Conservation (phyloP, 2,888 invertebrate genomes). For the Cecidostiba fungosa region DNA sequence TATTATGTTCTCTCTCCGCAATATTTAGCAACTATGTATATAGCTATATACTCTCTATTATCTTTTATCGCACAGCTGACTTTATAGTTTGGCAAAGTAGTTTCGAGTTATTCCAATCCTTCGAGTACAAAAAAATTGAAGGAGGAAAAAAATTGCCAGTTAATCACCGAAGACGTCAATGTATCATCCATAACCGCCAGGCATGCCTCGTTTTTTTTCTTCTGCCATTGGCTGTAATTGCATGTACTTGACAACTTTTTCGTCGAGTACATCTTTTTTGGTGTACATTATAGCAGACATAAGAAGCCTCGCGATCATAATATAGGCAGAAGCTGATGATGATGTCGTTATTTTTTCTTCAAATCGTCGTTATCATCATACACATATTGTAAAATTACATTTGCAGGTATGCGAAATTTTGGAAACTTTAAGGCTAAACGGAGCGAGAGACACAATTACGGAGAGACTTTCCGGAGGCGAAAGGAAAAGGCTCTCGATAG, state of each 20-base stretch:
- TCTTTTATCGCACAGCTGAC: too few relatives aligned
- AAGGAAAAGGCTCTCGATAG: constrained; percentile 95
- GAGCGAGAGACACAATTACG: constrained; percentile 88
- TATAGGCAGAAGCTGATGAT: too few relatives aligned
- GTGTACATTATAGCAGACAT: background rate
- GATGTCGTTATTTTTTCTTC: too few relatives aligned
- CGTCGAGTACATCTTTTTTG: background rate
- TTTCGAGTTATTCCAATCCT: too few relatives aligned
- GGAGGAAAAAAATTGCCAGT: background rate
- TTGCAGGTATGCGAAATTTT: constrained; percentile 93
- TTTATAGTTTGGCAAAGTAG: too few relatives aligned
- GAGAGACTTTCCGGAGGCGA: constrained; percentile 94
- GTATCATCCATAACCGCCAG: background rate
- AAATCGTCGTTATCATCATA: too few relatives aligned
- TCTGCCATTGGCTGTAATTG: background rate
- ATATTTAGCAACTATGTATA: too few relatives aligned
- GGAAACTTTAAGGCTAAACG: constrained; percentile 88
- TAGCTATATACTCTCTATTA: too few relatives aligned
- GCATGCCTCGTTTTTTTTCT: background rate
- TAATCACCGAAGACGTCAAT: background rate
- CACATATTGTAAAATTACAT: constrained; percentile 32
- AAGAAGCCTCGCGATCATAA: background rate
- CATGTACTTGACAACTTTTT: background rate
- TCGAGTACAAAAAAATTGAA: too few relatives aligned
- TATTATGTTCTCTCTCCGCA: too few relatives aligned